A percentile compares a stretch with the other conserved stretches of the same genome.
Conservation (phyloP, 2,113 vertebrate genomes). For the Dipodomys spectabilis region DNA sequence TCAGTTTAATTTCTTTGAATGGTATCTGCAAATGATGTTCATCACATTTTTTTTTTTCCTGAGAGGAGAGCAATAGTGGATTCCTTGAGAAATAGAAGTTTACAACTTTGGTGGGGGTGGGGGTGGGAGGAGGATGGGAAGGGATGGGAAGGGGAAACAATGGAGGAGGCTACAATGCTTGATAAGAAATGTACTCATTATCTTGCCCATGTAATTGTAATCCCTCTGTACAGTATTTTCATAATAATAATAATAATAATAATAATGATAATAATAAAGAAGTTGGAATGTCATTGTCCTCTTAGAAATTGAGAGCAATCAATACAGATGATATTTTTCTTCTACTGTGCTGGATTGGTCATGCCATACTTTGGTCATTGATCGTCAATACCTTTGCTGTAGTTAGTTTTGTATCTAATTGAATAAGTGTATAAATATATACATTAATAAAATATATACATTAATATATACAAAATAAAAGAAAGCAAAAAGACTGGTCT, state of each 20-base stretch:
- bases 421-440: neutral
- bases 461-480: conserved; percentile 4
- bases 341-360: neutral
- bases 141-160: too few species aligned
- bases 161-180: too few species aligned
- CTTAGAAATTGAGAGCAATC: neutral
- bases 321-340: neutral
- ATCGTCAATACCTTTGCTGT: neutral
- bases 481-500: neutral
- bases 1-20: conserved; percentile 10
- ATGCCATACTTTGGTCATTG: neutral
- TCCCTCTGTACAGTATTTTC: too few species aligned
- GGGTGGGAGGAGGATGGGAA: too few species aligned
- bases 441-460: neutral
- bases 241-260: too few species aligned
- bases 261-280: too few species aligned
- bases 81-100: neutral
- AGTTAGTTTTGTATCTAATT: neutral
- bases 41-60: neutral
- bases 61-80: conserved; percentile 1
- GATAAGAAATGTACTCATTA: too few species aligned
- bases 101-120: too few species aligned
- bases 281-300: conserved; percentile 11
- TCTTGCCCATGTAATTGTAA: too few species aligned
- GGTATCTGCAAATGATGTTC: neutral